phyloP scores from a whole-genome alignment of 2,113 vertebrate genomes.

The Laterallus jamaicensis region DNA sequence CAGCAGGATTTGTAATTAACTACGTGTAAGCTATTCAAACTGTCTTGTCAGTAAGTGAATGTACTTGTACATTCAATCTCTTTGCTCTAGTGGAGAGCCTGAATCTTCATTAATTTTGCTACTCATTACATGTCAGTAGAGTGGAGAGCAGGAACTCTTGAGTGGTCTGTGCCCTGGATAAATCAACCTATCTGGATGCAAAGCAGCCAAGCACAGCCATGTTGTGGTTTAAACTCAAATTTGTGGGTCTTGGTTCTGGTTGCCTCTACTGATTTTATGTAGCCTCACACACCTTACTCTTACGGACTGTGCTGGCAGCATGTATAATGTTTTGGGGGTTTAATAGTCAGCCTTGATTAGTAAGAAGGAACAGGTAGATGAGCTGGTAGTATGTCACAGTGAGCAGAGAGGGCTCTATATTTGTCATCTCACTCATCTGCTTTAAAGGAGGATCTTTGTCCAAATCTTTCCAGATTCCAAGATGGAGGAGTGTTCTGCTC shows the following conservation, averaged over 20 bases:
- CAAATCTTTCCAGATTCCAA: not conserved
- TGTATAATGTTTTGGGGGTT: not conserved
- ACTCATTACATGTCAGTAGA: not conserved
- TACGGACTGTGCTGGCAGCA: not conserved
- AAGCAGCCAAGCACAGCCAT: not conserved
- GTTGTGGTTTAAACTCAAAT: not conserved
- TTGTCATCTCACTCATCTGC: not conserved
- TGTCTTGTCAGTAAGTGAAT: not conserved
- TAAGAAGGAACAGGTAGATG: not conserved
- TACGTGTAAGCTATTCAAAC: not conserved
- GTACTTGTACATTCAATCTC: not conserved
- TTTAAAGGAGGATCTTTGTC: not conserved
- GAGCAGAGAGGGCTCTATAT: not conserved
- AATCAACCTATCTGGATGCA: not conserved
- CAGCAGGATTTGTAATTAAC: not conserved
- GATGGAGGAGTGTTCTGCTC: not conserved
- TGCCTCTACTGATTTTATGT: not conserved
- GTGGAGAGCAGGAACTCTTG: not conserved
- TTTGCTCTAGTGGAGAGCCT: not conserved
- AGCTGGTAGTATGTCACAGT: too few species aligned
- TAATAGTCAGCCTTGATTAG: not conserved
- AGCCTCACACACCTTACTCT: not conserved
- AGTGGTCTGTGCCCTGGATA: not conserved
- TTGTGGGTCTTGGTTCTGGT: not conserved
- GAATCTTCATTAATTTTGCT: not conserved